Evolutionary conservation across 1,140 invertebrate species (phyloP).

Genomic region (Delia radicum): DNA sequence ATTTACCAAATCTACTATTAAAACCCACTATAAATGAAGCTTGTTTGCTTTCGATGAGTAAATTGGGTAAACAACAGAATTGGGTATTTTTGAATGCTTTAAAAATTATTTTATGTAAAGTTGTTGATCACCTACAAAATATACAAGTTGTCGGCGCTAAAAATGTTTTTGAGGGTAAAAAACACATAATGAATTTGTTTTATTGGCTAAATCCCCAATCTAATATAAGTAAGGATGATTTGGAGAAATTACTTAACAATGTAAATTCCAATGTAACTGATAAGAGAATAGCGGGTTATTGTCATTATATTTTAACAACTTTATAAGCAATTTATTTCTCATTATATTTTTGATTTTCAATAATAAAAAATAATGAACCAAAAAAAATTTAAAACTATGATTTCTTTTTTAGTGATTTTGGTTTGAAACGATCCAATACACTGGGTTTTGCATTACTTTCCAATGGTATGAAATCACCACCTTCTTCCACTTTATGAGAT

Average conservation of each 20-base stretch:
- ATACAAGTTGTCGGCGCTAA: conserved; percentile 37
- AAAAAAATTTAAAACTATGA: conserved; percentile 3
- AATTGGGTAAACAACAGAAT: conserved; percentile 46
- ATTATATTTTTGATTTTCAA: neutral
- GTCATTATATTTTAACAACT: conserved; percentile 35
- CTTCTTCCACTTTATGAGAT: conserved; percentile 8
- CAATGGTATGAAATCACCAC: conserved; percentile 20
- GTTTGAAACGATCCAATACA: conserved; percentile 49
- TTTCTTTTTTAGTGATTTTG: conserved; percentile 36
- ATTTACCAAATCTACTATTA: conserved; percentile 41
- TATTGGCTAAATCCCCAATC: conserved; percentile 35
- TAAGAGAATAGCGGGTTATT: conserved; percentile 36
- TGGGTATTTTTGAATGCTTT: conserved; percentile 36
- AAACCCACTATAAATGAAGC: conserved; percentile 39
- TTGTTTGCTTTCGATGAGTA: conserved; percentile 41
- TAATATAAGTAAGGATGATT: neutral
- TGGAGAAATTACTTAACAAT: neutral
- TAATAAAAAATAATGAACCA: conserved; percentile 10
- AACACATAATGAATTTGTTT: conserved; percentile 46
- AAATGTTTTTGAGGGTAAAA: conserved; percentile 41
- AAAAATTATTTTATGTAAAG: neutral
- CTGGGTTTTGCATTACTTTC: conserved; percentile 29
- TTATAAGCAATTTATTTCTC: neutral
- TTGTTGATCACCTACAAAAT: conserved; percentile 35
- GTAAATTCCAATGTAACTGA: conserved; percentile 30